These are phyloP conservation scores for Machimus atricapillus DNA, from an alignment of 2,888 invertebrate species.

Conservation along the genomic window DNA sequence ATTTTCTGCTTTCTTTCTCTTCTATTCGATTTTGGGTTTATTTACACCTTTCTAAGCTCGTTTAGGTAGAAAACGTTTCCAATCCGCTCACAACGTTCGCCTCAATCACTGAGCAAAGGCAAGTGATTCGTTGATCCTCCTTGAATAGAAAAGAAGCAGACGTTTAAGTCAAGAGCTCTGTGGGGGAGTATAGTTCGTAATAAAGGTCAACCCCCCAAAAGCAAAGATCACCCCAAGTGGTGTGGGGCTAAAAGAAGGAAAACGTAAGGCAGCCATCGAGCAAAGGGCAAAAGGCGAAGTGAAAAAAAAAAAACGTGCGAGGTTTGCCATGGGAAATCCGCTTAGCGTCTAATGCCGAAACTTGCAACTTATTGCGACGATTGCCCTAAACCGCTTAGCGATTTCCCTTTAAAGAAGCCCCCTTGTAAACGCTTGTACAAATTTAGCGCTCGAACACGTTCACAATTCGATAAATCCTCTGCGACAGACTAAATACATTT, in stretches of 20 bases:
- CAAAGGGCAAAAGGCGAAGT: background rate
- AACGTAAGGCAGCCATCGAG: background rate
- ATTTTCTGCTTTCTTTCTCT: background rate
- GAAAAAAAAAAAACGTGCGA: background rate
- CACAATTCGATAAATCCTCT: constrained; percentile 34
- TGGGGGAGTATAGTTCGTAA: background rate
- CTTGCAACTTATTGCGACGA: constrained; percentile 22
- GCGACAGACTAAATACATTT: constrained; percentile 30
- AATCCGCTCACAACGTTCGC: background rate
- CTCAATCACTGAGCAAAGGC: background rate
- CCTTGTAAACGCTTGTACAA: constrained; percentile 26
- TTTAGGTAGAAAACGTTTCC: background rate
- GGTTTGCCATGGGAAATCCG: background rate
- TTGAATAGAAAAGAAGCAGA: background rate
- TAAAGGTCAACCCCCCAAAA: background rate
- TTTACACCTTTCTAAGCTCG: background rate
- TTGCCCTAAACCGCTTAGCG: constrained; percentile 15
- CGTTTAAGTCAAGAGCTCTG: background rate
- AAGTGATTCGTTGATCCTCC: background rate
- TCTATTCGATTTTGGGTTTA: background rate
- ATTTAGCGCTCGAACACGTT: constrained; percentile 25
- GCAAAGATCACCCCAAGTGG: background rate
- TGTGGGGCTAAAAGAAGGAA: background rate
- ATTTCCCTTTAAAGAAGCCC: background rate
- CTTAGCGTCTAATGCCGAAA: constrained; percentile 21